Evolutionary conservation across 2,888 invertebrate species (phyloP).

Genomic region (Drosophila cognata): DNA sequence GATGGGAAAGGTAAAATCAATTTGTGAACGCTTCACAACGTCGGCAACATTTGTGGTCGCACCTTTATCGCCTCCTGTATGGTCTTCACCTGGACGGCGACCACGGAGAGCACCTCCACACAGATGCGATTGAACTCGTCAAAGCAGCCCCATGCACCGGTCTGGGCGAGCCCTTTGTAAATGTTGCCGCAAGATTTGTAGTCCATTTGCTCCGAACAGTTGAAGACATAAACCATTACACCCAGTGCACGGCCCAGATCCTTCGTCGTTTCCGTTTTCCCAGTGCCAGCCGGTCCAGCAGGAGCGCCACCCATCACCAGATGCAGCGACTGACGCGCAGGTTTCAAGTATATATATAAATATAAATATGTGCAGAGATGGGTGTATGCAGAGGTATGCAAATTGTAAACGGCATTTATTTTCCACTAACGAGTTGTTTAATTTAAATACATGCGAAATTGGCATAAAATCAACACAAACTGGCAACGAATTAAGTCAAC

Average conservation of each 20-base stretch:
- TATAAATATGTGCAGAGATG: background rate
- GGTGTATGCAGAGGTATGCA: conserved; percentile 59
- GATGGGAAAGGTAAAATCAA: conserved; percentile 69
- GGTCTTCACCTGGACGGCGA: conserved; percentile 96
- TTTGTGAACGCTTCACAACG: conserved; percentile 61
- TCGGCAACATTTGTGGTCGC: conserved; percentile 45
- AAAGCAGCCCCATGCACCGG: conserved; percentile 99
- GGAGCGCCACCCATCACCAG: conserved; percentile 98
- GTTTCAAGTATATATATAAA: conserved; percentile 1
- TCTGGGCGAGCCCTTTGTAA: conserved; percentile 96
- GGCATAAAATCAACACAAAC: conserved; percentile 56
- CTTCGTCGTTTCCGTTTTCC: conserved; percentile 99
- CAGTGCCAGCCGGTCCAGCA: conserved; percentile 97
- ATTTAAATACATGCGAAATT: conserved; percentile 61
- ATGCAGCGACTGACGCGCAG: conserved; percentile 89
- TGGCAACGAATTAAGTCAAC: conserved; percentile 32
- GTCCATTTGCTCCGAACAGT: conserved; percentile 99
- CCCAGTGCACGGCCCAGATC: conserved; percentile 98
- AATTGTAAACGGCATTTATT: conserved; percentile 72
- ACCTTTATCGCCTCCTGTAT: conserved; percentile 95
- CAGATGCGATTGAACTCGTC: conserved; percentile 99
- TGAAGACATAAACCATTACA: conserved; percentile 98
- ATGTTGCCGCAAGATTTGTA: conserved; percentile 98
- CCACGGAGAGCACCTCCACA: conserved; percentile 98
- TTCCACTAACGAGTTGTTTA: conserved; percentile 78